A percentile compares a stretch with the other conserved stretches of the same genome.
Conservation (phyloP, 2,113 vertebrate genomes). For the Pungitius pungitius region DNA sequence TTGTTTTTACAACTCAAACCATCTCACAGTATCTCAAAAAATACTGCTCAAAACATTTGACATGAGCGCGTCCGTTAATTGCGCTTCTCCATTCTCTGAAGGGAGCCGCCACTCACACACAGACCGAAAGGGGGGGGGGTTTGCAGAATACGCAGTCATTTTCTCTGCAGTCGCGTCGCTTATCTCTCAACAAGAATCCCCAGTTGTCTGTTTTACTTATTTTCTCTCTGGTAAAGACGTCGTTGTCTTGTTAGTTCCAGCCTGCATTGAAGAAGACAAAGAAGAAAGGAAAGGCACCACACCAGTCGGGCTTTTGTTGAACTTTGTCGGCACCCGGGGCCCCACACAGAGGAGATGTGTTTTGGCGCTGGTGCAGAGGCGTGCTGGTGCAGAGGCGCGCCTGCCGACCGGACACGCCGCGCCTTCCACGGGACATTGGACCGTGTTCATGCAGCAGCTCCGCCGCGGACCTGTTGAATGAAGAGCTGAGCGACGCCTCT, state of each 20-base stretch:
- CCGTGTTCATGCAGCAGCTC: slow-evolving; percentile 11
- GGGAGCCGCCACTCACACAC: background rate
- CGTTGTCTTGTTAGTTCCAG: background rate
- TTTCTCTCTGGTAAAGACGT: background rate
- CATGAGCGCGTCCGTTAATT: background rate
- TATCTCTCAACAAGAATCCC: background rate
- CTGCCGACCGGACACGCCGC: slow-evolving; percentile 20
- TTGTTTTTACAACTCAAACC: background rate
- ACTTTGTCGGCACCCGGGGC: slow-evolving; percentile 2
- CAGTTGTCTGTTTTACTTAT: background rate
- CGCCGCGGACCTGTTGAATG: background rate
- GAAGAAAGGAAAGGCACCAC: background rate
- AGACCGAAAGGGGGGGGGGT: background rate
- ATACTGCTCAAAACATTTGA: too few relatives aligned
- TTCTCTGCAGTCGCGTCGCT: too few relatives aligned
- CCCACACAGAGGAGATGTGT: background rate
- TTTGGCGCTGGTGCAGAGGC: background rate
- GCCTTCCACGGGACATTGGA: background rate
- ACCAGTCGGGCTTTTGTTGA: background rate
- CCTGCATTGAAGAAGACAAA: background rate
- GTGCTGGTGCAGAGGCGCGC: background rate
- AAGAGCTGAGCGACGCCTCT: background rate
- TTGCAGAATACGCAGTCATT: background rate
- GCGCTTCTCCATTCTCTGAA: background rate
- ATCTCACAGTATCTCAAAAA: background rate